Percentiles rank a stretch among this genome's conserved stretches.
These are phyloP conservation scores for Lagorchestes hirsutus DNA, from an alignment of 2,797 vertebrate genomes.

Conservation along the genomic window DNA sequence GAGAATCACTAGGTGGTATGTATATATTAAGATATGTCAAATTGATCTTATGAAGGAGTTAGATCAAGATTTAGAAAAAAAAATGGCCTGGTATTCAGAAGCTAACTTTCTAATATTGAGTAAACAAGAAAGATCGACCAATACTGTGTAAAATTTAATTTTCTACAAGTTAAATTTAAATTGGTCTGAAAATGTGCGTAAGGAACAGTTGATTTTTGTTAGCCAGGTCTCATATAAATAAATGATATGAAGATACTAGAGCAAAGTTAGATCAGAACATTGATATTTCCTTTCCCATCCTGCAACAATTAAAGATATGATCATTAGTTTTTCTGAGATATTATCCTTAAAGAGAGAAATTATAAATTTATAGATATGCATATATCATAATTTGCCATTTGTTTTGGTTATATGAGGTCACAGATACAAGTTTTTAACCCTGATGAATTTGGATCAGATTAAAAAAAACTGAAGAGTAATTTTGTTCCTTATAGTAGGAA, in stretches of 20 bases:
- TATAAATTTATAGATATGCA: not conserved
- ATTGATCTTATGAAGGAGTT: not conserved
- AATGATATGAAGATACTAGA: not conserved
- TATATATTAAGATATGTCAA: not conserved
- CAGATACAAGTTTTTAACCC: not conserved
- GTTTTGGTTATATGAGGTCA: not conserved
- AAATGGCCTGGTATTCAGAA: not conserved
- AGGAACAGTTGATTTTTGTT: not conserved
- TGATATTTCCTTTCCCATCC: not conserved
- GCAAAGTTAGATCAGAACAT: not conserved
- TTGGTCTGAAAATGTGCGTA: not conserved
- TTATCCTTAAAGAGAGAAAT: not conserved
- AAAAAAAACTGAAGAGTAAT: not conserved
- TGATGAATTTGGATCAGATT: not conserved
- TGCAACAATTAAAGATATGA: not conserved
- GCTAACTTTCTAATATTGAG: not conserved
- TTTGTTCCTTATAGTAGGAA: not conserved
- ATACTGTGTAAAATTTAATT: not conserved
- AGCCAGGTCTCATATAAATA: not conserved
- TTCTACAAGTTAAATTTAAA: not conserved
- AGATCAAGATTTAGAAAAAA: not conserved
- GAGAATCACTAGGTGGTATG: not conserved
- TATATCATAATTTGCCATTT: not conserved
- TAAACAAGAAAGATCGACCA: not conserved
- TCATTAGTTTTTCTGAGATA: not conserved